A percentile compares a stretch with the other conserved stretches of the same genome.
These are phyloP conservation scores for Troides oblongomaculatus DNA, from an alignment of 2,888 invertebrate species.

Conservation along the genomic window DNA sequence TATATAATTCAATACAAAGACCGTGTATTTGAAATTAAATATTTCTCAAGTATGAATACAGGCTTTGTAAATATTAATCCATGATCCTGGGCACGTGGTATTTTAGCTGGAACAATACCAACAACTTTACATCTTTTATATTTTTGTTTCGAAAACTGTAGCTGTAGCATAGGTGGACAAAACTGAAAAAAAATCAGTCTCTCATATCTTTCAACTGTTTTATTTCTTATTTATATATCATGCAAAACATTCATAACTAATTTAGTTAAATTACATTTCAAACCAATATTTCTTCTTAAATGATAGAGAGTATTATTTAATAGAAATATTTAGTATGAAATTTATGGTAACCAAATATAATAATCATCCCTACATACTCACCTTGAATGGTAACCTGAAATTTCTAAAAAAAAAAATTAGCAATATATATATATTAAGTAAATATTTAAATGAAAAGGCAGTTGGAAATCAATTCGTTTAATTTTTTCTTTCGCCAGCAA, in stretches of 20 bases:
- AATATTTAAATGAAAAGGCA: conserved; percentile 23
- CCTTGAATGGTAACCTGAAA: conserved; percentile 45
- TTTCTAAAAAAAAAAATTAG: conserved; percentile 24
- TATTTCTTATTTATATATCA: no score
- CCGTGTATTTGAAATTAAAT: no score
- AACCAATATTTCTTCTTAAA: no score
- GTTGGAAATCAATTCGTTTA: conserved; percentile 27
- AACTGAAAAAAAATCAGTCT: neutral
- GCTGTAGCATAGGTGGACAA: neutral
- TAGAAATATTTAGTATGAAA: no score
- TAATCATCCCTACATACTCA: conserved; percentile 44
- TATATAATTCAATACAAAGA: no score
- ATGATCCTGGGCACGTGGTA: no score
- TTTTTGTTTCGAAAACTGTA: no score
- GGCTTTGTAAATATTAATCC: no score
- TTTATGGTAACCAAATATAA: neutral
- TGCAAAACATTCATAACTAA: no score
- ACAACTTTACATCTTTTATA: neutral
- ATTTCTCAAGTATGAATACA: no score
- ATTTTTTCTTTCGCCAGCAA: neutral
- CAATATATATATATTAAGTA: conserved; percentile 9
- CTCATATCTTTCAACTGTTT: neutral
- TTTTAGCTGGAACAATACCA: neutral
- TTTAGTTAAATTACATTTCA: no score
- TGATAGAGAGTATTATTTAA: no score